Conservation (phyloP, 2,113 vertebrate genomes). For the Pituophis catenifer region DNA sequence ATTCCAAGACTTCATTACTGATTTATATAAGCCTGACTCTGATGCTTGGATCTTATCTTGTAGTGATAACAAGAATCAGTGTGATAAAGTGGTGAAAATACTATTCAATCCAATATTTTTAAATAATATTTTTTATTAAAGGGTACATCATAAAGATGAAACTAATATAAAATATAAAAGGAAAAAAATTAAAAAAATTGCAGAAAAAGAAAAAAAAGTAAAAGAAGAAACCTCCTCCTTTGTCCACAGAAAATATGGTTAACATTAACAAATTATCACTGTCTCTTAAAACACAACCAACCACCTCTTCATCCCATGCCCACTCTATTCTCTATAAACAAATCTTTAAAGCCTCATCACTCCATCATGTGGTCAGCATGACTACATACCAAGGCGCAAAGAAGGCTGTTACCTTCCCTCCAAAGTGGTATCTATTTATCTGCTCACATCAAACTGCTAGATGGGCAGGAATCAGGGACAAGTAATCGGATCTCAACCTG, state of each 20-base stretch:
- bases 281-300: background rate
- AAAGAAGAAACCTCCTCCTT: too few relatives aligned
- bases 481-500: background rate
- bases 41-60: background rate
- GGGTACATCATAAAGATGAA: too few relatives aligned
- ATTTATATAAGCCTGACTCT: background rate
- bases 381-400: background rate
- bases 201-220: too few relatives aligned
- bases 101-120: background rate
- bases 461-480: background rate
- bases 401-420: background rate
- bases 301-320: background rate
- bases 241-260: too few relatives aligned
- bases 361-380: background rate
- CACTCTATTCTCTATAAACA: background rate
- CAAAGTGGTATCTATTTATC: background rate
- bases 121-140: too few relatives aligned
- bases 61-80: background rate
- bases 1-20: background rate
- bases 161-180: too few relatives aligned
- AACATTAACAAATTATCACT: background rate
- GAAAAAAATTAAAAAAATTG: too few relatives aligned
- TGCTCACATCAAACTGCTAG: background rate
- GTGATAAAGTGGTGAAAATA: background rate
- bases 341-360: background rate